Evolutionary conservation across 2,113 vertebrate genomes (phyloP), one percentile per base, ranked within the genome.

Genomic region (Proterorhinus semilunaris): DNA sequence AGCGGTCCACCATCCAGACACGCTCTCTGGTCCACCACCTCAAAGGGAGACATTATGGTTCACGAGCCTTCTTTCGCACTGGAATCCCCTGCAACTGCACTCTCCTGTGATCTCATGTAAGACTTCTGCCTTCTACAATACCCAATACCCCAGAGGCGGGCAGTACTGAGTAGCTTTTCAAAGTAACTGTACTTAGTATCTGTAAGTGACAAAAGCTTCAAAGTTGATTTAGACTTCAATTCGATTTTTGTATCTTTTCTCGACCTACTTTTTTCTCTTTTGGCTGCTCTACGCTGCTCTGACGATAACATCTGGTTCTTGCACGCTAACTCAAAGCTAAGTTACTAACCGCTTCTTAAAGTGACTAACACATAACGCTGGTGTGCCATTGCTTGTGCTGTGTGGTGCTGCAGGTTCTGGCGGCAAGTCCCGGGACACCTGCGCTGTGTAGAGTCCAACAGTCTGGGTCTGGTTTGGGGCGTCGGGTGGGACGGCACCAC

Each of bases 41-140:
- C 94, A 74, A 98, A 96, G 89, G 98, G 98, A 59, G 97, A 99
- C 87, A 66, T 99, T 90, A 95, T 99, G 72, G 95, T 98, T 69
- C 96, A 98, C 0, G 97, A 99, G 83, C 96, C 97, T 11, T 90
- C 87, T 44, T 87, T 92, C 7, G 90, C 92, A 61, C 88, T 99
- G 86, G 98, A 99, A 87, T 88, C 90, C 0, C 17, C 88, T 0
- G 71, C 89, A 0, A 89, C 92, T 72, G 74, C 87, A n/a, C 77
- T 90, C 83, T 85, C 95, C 0, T 98, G 95, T 44, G 96, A 98
- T 82, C 93, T 94, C 84, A 96, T 99, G 98, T 99, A 92, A 95
- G 96, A 85, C 7, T 10, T 13, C 61, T 5, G 6, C 9, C 17
- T 13, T 63, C 49, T 15, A 45, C 21, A 21, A 21, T 21, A 21